Evolutionary conservation across 2,797 vertebrate genomes (phyloP).

Genomic region (Sebastes cheni): DNA sequence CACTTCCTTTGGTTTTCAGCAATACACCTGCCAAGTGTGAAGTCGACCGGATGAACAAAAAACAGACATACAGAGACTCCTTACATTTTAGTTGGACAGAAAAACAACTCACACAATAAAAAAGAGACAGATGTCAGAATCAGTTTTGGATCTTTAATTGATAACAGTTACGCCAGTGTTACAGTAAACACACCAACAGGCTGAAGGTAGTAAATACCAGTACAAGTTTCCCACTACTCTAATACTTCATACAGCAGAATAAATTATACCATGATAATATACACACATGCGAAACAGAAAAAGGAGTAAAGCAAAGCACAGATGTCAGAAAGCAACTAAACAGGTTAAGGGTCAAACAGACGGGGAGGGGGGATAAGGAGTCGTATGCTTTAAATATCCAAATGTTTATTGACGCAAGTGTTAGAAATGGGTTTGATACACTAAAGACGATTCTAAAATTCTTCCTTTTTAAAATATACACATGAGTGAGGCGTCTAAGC

Average conservation of each 20-base stretch:
- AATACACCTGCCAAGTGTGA: not conserved
- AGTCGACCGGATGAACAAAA: not conserved
- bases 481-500: conserved; percentile 68
- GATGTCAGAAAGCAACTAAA: conserved; percentile 81
- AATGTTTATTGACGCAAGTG: conserved; percentile 79
- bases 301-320: conserved; percentile 82
- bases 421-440: conserved; percentile 82
- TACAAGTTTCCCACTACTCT: conserved; percentile 97
- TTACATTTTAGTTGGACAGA: not conserved
- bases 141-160: conserved; percentile 93
- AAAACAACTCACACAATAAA: not conserved
- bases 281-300: conserved; percentile 87
- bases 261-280: conserved; percentile 99
- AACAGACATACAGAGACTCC: not conserved
- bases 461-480: conserved; percentile 81
- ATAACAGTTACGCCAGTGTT: conserved; percentile 99
- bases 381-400: conserved; percentile 82
- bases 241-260: conserved; percentile 99
- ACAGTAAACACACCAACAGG: conserved; percentile 99
- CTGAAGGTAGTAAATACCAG: conserved; percentile 99
- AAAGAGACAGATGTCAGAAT: conserved; percentile 25
- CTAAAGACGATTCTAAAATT: conserved; percentile 80
- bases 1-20: not conserved
- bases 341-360: conserved; percentile 71
- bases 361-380: conserved; percentile 44